Conservation (phyloP, 2,888 invertebrate species). For the Noctua janthina region DNA sequence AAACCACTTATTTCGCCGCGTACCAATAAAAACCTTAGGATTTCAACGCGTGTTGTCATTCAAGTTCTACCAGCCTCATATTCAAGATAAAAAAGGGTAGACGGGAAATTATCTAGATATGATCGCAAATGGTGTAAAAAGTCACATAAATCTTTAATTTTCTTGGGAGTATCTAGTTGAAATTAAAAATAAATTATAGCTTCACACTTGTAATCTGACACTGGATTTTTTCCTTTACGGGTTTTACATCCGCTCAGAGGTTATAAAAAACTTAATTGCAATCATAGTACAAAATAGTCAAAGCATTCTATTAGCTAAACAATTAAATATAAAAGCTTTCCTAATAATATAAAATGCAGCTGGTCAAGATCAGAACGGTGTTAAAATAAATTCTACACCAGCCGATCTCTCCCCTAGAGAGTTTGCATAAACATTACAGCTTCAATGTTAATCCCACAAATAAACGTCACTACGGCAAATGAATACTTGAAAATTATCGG, state of each 20-base stretch:
- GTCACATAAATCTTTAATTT: slow-evolving; percentile 47
- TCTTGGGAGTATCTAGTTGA: slow-evolving; percentile 38
- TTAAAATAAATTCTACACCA: slow-evolving; percentile 26
- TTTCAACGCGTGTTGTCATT: slow-evolving; percentile 54
- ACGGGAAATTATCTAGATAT: slow-evolving; percentile 66
- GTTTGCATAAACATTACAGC: slow-evolving; percentile 25
- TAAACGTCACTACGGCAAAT: slow-evolving; percentile 60
- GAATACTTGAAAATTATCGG: slow-evolving; percentile 60
- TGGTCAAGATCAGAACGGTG: background rate
- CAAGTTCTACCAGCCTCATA: slow-evolving; percentile 61
- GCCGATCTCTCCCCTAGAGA: slow-evolving; percentile 34
- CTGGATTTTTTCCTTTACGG: slow-evolving; percentile 19
- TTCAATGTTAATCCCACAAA: slow-evolving; percentile 51
- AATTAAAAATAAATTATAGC: slow-evolving; percentile 53
- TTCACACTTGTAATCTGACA: slow-evolving; percentile 30
- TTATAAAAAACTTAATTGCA: background rate
- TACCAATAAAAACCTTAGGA: slow-evolving; percentile 52
- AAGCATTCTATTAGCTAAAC: background rate
- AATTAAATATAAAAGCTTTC: background rate
- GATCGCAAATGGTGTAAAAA: slow-evolving; percentile 54
- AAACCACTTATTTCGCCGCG: slow-evolving; percentile 52
- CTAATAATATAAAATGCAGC: background rate
- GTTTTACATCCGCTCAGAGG: slow-evolving; percentile 20
- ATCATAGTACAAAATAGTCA: background rate
- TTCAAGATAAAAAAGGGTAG: slow-evolving; percentile 57